Evolutionary conservation across 2,113 vertebrate genomes (phyloP), one percentile per base, ranked within the genome.

Genomic region (Peromyscus leucopus): DNA sequence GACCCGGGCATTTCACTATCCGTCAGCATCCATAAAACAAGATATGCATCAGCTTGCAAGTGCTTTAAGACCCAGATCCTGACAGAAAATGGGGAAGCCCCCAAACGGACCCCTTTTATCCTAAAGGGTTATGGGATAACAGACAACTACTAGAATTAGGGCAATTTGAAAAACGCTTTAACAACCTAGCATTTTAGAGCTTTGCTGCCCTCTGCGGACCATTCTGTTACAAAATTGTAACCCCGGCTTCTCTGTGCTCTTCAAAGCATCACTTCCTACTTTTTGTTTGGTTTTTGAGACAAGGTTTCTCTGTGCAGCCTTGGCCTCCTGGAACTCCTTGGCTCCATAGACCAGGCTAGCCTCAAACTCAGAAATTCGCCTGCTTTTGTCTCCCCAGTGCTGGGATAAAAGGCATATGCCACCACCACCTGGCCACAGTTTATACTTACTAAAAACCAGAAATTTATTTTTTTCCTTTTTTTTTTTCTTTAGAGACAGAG

Each of bases 71-170:
- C 6, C 21, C 63, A 69, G 69, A 57, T 42, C 28, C 74, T 76
- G 13, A 90, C n/a, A 72, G 48, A 88, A 46, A 28, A n/a, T 5
- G 69, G 11, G 74, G 33, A 39, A 89, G 46, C 28, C 82, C 82
- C 26, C 22, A 88, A 36, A 13, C 21, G 74, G 33, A 36, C 91
- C 92, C 69, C 79, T 94, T 78, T 91, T 83, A 83, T 28, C 26
- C 3, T 51, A 93, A 90, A 67, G n/a, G 26, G 63, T 94, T 94
- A 59, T 5, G 84, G 61, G 87, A n/a, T 86, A 90, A 88, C 75
- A 57, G 85, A 93, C 83, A 78, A 26, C 42, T n/a, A 24, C 55
- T 24, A 84, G 46, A 55, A 84, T 79, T 89, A 89, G 24, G 78
- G 13, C 55, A 61, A 59, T 83, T 83, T 82, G 15, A 57, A 55